phyloP scores from a whole-genome alignment of 2,113 vertebrate species.

The Neogale vison region DNA sequence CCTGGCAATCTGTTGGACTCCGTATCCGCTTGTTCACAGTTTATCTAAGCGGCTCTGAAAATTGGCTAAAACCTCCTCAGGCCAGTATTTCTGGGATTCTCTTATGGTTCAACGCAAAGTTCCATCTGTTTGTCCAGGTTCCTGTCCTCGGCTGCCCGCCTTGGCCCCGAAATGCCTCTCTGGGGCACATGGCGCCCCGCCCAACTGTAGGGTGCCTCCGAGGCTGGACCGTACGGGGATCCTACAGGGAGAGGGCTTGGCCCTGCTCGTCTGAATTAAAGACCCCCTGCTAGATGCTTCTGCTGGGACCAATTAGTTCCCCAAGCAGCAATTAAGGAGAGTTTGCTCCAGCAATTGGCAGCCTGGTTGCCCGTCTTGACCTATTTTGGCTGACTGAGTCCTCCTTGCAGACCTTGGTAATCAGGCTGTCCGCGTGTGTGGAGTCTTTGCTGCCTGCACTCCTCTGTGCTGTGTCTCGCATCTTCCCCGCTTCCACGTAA shows the following conservation, averaged over 20 bases:
- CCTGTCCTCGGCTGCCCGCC: neutral
- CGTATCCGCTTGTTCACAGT: slow-evolving; percentile 7
- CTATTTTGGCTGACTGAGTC: slow-evolving; percentile 60
- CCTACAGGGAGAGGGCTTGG: neutral
- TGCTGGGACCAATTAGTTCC: slow-evolving; percentile 32
- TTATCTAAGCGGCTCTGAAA: slow-evolving; percentile 22
- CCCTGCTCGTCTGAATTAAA: neutral
- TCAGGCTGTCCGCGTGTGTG: neutral
- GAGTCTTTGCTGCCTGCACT: neutral
- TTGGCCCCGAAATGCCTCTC: neutral
- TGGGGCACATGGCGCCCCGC: fast-evolving
- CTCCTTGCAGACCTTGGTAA: neutral
- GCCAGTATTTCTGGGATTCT: slow-evolving; percentile 37
- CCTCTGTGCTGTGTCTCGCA: neutral
- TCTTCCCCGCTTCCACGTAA: neutral
- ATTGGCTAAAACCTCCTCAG: neutral
- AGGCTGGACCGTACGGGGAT: neutral
- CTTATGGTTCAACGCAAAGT: slow-evolving; percentile 35
- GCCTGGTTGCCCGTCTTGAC: slow-evolving; percentile 41
- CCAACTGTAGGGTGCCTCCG: neutral
- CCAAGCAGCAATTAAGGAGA: slow-evolving; percentile 20
- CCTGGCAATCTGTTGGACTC: slow-evolving; percentile 53
- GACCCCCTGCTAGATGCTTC: neutral
- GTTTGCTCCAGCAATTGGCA: neutral
- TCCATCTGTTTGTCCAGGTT: neutral